Evolutionary conservation across 2,888 invertebrate species (phyloP).

Genomic region (Sceliomorpha sp.): DNA sequence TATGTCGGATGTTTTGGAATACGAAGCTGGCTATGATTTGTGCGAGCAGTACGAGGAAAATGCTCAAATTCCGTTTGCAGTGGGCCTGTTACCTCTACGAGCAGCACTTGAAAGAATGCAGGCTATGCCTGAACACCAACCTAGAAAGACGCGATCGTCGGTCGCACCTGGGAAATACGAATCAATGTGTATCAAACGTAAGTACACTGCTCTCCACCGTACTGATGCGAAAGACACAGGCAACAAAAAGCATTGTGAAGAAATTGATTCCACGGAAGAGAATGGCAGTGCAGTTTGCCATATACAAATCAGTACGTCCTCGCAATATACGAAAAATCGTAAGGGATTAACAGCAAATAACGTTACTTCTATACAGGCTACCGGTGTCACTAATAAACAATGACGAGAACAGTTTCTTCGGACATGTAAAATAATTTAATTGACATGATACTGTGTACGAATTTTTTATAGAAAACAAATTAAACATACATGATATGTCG

Average conservation of each 20-base stretch:
- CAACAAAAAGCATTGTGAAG: constrained; percentile 27
- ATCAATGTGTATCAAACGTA: constrained; percentile 57
- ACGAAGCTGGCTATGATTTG: constrained; percentile 56
- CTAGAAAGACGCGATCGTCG: constrained; percentile 78
- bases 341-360: constrained; percentile 28
- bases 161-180: constrained; percentile 71
- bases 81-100: constrained; percentile 77
- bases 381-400: constrained; percentile 32
- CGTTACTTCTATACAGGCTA: constrained; percentile 27
- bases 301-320: constrained; percentile 72
- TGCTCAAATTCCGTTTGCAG: constrained; percentile 79
- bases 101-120: constrained; percentile 79
- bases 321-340: constrained; percentile 48
- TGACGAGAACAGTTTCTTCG: constrained; percentile 8
- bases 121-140: constrained; percentile 78
- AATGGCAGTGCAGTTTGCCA: constrained; percentile 73
- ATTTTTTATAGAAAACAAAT: too few species aligned
- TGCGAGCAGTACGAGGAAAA: constrained; percentile 68
- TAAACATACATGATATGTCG: too few species aligned
- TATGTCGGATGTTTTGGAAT: constrained; percentile 72
- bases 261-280: constrained; percentile 41
- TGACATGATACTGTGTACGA: too few species aligned
- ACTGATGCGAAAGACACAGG: constrained; percentile 38
- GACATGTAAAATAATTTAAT: not conserved
- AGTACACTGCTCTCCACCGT: constrained; percentile 38